A percentile compares a stretch with the other conserved stretches of the same genome.
These are phyloP conservation scores for Halcyon malimbica DNA, from an alignment of 2,113 vertebrate genomes.

Conservation along the genomic window DNA sequence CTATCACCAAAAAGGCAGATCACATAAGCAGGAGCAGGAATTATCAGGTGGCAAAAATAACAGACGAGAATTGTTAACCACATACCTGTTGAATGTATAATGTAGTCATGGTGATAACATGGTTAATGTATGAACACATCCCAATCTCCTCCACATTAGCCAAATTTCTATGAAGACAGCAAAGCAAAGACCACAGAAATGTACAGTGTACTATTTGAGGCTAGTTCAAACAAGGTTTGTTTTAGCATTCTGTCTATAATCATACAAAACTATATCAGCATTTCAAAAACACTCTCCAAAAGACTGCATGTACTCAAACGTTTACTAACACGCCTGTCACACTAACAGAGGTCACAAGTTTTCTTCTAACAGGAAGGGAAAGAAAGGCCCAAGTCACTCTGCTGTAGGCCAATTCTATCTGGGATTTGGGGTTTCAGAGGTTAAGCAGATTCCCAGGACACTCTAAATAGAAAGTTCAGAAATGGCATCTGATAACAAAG, in stretches of 20 bases:
- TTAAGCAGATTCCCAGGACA: slow-evolving; percentile 55
- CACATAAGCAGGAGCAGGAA: background rate
- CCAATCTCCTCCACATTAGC: slow-evolving; percentile 98
- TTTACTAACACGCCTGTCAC: background rate
- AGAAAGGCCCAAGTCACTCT: background rate
- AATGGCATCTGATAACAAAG: background rate
- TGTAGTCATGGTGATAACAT: slow-evolving; percentile 97
- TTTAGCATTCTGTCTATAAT: background rate
- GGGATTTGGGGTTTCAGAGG: slow-evolving; percentile 35
- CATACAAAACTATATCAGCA: background rate
- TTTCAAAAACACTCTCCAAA: background rate
- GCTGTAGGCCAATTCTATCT: background rate
- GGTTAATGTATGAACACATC: slow-evolving; percentile 96
- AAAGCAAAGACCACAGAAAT: slow-evolving; percentile 5
- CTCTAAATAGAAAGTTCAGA: slow-evolving; percentile 25
- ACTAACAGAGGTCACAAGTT: background rate
- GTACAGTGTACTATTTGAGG: background rate
- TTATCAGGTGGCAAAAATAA: background rate
- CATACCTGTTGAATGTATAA: slow-evolving; percentile 96
- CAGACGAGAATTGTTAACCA: background rate
- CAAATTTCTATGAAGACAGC: slow-evolving; percentile 84
- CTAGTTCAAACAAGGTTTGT: background rate
- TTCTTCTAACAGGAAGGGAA: background rate
- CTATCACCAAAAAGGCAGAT: background rate
- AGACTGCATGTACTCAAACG: background rate